These are phyloP conservation scores for Tinamus major DNA, from an alignment of 2,797 vertebrate species.

Conservation along the genomic window DNA sequence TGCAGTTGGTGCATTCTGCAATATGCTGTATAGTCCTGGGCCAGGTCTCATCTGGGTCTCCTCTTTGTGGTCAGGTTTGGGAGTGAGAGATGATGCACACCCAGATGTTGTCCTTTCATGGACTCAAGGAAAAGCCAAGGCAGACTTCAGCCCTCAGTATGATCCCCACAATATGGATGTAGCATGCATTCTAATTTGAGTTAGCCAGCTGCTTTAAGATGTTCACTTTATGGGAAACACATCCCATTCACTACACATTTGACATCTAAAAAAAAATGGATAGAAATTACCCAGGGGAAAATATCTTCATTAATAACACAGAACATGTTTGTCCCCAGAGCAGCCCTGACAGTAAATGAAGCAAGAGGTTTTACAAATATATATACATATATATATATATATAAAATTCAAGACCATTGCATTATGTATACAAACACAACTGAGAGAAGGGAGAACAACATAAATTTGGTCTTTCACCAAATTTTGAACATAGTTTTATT, in stretches of 20 bases:
- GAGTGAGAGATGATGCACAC: neutral
- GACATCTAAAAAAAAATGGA: neutral
- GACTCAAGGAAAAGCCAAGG: neutral
- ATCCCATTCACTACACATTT: neutral
- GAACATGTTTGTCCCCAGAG: neutral
- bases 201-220: neutral
- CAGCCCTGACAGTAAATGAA: neutral
- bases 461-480: slow-evolving; percentile 33
- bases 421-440: neutral
- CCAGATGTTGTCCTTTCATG: neutral
- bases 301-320: neutral
- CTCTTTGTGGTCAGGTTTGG: neutral
- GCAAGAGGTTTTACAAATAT: neutral
- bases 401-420: neutral
- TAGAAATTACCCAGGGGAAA: neutral
- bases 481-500: slow-evolving; percentile 31
- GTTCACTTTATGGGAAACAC: neutral
- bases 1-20: neutral
- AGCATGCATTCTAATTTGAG: neutral
- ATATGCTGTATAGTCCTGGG: neutral
- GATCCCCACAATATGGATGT: neutral
- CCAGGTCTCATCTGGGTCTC: neutral
- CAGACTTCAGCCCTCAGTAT: neutral
- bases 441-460: neutral
- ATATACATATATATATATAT: no score